These are phyloP conservation scores for Ara ararauna DNA, from an alignment of 2,797 vertebrate genomes.

Conservation along the genomic window DNA sequence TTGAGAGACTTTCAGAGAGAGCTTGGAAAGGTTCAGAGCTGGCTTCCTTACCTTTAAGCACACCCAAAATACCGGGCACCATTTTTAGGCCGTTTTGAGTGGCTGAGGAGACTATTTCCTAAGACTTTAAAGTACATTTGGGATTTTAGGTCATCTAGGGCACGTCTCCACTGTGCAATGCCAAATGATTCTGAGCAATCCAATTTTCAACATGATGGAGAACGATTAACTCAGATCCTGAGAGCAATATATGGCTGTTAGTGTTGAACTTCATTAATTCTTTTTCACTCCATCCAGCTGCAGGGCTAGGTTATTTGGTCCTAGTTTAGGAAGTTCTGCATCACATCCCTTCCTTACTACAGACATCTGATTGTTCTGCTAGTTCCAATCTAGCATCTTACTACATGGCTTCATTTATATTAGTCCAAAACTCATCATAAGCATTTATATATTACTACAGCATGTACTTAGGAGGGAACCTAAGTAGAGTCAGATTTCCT, in stretches of 20 bases:
- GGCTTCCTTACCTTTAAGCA: not conserved
- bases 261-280: not conserved
- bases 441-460: accelerated
- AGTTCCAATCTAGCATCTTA: not conserved
- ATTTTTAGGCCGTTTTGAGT: not conserved
- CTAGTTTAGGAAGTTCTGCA: not conserved
- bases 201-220: not conserved
- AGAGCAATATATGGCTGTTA: not conserved
- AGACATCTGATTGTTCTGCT: not conserved
- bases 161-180: not conserved
- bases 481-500: not conserved
- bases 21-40: not conserved
- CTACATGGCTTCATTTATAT: not conserved
- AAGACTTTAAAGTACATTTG: not conserved
- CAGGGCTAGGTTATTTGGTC: not conserved
- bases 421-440: not conserved
- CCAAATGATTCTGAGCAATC: not conserved
- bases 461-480: not conserved
- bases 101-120: not conserved
- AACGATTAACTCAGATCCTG: not conserved
- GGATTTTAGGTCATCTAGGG: not conserved
- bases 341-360: not conserved
- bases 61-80: not conserved
- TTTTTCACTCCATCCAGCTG: not conserved
- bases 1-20: not conserved